A percentile compares a stretch with the other conserved stretches of the same genome.
These are phyloP conservation scores for Propithecus perrieri DNA, from an alignment of 2,797 vertebrate species.

Conservation along the genomic window DNA sequence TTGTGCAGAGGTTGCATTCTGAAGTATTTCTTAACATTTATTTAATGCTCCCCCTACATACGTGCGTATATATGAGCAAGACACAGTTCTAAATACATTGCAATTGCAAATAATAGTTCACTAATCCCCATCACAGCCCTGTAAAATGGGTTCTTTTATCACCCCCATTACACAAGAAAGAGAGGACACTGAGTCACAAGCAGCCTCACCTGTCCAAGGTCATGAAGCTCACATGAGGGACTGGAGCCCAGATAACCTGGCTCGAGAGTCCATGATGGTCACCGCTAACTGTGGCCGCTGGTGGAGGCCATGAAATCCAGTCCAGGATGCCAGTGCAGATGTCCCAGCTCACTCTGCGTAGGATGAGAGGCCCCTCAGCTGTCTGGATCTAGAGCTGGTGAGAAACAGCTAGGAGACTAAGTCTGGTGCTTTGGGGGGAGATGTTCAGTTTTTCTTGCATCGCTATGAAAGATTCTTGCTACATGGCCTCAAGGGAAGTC, in stretches of 20 bases:
- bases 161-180: not conserved
- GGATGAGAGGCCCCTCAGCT: not conserved
- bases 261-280: not conserved
- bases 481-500: not conserved
- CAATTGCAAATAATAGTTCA: not conserved
- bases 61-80: not conserved
- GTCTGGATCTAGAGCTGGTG: not conserved
- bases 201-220: not conserved
- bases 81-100: not conserved
- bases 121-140: not conserved
- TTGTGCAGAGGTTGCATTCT: not conserved
- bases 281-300: not conserved
- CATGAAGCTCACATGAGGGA: not conserved
- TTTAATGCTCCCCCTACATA: not conserved
- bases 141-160: not conserved
- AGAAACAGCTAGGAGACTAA: not conserved
- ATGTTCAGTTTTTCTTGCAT: not conserved
- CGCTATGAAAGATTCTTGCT: not conserved
- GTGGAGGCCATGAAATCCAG: not conserved
- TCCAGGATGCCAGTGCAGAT: not conserved
- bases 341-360: accelerated
- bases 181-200: not conserved
- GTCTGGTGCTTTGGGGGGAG: not conserved
- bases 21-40: not conserved
- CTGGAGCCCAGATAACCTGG: not conserved